phyloP scores from a whole-genome alignment of 2,113 vertebrate species.

The Cynopterus brachyotis region DNA sequence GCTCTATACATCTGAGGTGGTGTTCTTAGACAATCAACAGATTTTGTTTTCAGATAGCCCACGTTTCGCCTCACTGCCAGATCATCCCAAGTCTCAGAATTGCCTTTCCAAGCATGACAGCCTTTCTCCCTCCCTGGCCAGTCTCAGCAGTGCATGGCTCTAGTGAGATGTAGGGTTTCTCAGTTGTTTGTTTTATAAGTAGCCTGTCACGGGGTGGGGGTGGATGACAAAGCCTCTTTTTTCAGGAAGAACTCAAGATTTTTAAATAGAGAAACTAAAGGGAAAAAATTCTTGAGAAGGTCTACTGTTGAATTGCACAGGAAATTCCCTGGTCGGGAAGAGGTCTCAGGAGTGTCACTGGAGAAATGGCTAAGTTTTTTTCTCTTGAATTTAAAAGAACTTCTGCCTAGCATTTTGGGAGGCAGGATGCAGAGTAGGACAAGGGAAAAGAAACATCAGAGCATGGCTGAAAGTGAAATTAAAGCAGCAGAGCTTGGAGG shows the following conservation, averaged over 20 bases:
- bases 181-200: background rate
- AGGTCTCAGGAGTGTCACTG: background rate
- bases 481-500: background rate
- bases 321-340: background rate
- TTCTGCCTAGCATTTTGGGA: background rate
- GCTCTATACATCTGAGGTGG: background rate
- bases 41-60: background rate
- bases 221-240: conserved; percentile 33
- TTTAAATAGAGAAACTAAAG: background rate
- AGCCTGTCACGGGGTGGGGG: background rate
- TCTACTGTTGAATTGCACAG: background rate
- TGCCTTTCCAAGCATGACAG: background rate
- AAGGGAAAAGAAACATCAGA: background rate
- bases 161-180: background rate
- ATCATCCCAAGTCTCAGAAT: background rate
- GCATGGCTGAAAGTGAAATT: background rate
- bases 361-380: background rate
- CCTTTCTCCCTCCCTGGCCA: background rate
- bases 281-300: background rate
- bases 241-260: background rate
- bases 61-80: background rate
- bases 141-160: background rate
- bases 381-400: conserved; percentile 31
- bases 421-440: background rate
- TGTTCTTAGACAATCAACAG: background rate